Percentiles rank a stretch among this genome's conserved stretches.
Conservation (phyloP, 1,140 invertebrate species). For the Drosophila virilis region DNA sequence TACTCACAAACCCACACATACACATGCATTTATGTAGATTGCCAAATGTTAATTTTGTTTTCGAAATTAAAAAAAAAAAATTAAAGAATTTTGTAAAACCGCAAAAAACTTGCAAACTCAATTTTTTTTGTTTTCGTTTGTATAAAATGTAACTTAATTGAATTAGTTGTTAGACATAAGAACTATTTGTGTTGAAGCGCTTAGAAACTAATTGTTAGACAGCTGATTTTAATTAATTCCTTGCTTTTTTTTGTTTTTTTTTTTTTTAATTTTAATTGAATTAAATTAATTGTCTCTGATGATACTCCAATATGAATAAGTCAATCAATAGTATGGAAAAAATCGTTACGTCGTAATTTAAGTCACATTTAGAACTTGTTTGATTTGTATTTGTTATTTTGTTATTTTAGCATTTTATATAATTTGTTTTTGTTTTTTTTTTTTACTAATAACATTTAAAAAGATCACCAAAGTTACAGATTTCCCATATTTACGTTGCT, state of each 20-base stretch:
- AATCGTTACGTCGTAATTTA: conserved; percentile 77
- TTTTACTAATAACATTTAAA: conserved; percentile 82
- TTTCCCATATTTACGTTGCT: conserved; percentile 81
- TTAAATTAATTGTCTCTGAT: conserved; percentile 50
- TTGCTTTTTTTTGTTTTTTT: conserved; percentile 3
- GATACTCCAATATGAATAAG: conserved; percentile 28
- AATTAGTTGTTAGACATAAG: conserved; percentile 59
- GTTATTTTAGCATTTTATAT: conserved; percentile 8
- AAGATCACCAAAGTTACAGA: conserved; percentile 83
- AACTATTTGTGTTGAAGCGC: conserved; percentile 66
- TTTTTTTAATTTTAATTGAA: conserved; percentile 53
- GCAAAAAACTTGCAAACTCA: conserved; percentile 69
- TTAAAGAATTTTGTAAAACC: conserved; percentile 48
- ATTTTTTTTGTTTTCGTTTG: conserved; percentile 32
- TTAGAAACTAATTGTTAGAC: conserved; percentile 72
- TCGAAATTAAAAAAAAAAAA: conserved; percentile 29
- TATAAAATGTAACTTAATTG: conserved; percentile 78
- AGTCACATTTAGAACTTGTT: conserved; percentile 81
- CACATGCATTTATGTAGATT: conserved; percentile 15
- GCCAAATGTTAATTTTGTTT: conserved; percentile 35
- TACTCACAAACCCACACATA: conserved; percentile 1
- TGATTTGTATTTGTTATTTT: conserved; percentile 69
- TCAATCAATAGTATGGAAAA: conserved; percentile 59
- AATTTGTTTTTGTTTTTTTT: conserved; percentile 19
- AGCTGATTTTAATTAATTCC: conserved; percentile 45